Evolutionary conservation across 2,888 invertebrate genomes (phyloP), one percentile per base, ranked within the genome.

Genomic region (Drosophila yooni): DNA sequence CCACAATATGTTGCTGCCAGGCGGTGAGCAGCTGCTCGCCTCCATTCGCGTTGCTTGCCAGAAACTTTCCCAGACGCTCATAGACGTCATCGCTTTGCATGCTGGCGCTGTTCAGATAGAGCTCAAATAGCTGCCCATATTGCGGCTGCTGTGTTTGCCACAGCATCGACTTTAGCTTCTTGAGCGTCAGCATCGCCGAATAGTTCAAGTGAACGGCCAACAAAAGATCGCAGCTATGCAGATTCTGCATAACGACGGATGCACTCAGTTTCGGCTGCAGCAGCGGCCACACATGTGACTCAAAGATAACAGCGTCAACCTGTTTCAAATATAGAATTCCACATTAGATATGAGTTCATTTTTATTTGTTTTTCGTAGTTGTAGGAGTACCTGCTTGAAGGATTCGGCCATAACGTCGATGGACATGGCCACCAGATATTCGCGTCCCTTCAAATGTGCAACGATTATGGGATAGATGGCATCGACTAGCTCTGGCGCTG

Each of bases 401-500:
- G 76, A 76, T 0, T 54, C 53, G 0, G 62, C 58, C 10, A 87
- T 43, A 1, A 87, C 66, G 10, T 75, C 71, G 0, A 68, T 57
- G 29, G 65, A 60, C 57, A 84, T 46, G 10, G 65, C 18, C 3
- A 76, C 34, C 29, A 89, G 52, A 50, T 84, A 84, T 10, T 81
- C 89, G 11, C 84, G 74, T 21, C 82, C 85, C 2, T 72, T 81
- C 0, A 89, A 48, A 21, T 84, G 57, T 1, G 50, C 7, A 3
- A 75, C 33, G 2, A 85, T 27, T 3, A 89, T 53, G 7, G 76
- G 48, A 61, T 66, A 89, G 1, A 83, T 48, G 1, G 50, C 40
- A 0, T 15, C 7, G 0, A 84, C 31, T 0, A 89, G 52, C 6
- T 58, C 57, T 0, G 63, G 27, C 4, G 60, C 18, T 0, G 76